Percentiles rank a stretch among this genome's conserved stretches.
These are phyloP conservation scores for Leucophenga maculata DNA, from an alignment of 2,888 invertebrate species.

Conservation along the genomic window DNA sequence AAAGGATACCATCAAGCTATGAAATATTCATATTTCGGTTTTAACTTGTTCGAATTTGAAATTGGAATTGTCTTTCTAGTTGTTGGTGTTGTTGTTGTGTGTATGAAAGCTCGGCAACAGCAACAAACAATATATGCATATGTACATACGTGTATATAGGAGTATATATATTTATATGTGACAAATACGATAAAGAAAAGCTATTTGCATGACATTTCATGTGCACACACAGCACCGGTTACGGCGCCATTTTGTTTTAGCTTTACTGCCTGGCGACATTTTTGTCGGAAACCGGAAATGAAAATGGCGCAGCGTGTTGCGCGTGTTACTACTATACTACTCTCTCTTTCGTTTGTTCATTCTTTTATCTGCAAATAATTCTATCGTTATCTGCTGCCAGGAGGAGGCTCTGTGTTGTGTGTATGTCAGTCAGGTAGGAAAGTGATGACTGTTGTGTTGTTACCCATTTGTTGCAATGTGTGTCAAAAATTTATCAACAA, in stretches of 20 bases:
- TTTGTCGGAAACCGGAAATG: not conserved
- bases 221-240: not conserved
- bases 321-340: no score
- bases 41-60: slow-evolving; percentile 17
- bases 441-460: slow-evolving; percentile 41
- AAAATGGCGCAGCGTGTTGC: not conserved
- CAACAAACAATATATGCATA: not conserved
- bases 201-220: slow-evolving; percentile 12
- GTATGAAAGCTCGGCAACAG: not conserved
- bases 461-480: slow-evolving; percentile 19
- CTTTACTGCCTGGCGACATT: not conserved
- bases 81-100: not conserved
- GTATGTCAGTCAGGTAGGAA: slow-evolving; percentile 19
- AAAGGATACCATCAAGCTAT: slow-evolving; percentile 41
- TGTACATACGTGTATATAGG: not conserved
- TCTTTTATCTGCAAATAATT: not conserved
- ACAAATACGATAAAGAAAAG: not conserved
- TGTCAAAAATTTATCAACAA: slow-evolving; percentile 10
- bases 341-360: not conserved
- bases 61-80: not conserved
- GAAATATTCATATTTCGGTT: slow-evolving; percentile 55
- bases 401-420: slow-evolving; percentile 30
- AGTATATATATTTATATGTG: not conserved
- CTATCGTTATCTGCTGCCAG: slow-evolving; percentile 25
- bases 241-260: not conserved